phyloP scores from a whole-genome alignment of 2,888 invertebrate genomes.

The Lithophane semibrunnea region DNA sequence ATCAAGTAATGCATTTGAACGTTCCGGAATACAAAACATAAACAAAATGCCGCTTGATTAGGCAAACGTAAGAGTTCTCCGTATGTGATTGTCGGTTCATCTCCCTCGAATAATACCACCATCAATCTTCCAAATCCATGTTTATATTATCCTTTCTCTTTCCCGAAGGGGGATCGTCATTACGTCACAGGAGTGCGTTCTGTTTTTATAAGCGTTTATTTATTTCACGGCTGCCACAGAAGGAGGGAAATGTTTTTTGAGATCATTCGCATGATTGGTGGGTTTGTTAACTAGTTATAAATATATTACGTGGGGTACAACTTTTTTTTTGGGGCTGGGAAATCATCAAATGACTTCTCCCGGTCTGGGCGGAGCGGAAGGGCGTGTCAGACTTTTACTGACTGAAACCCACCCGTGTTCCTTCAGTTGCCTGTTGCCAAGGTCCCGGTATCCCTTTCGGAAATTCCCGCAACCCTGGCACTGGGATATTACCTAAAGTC shows the following conservation, averaged over 20 bases:
- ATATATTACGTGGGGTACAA: too few relatives aligned
- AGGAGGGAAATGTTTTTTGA: background rate
- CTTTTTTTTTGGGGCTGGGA: too few relatives aligned
- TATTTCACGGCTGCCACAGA: background rate
- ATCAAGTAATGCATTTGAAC: conserved; percentile 13
- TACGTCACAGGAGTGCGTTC: conserved; percentile 34
- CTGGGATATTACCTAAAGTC: too few relatives aligned
- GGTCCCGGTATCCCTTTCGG: too few relatives aligned
- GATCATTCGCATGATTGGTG: too few relatives aligned
- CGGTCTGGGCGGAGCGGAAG: too few relatives aligned
- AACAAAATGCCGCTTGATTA: conserved; percentile 56
- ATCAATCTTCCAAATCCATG: conserved; percentile 71
- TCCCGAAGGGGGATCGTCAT: conserved; percentile 58
- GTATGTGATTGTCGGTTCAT: conserved; percentile 66
- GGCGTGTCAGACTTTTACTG: too few relatives aligned
- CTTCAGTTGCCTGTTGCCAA: too few relatives aligned
- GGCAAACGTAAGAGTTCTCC: conserved; percentile 57
- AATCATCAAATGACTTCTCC: too few relatives aligned
- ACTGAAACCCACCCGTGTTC: too few relatives aligned
- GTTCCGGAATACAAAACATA: conserved; percentile 15
- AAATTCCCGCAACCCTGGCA: too few relatives aligned
- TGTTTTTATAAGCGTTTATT: conserved; percentile 24
- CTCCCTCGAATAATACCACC: conserved; percentile 67
- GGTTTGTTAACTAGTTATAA: too few relatives aligned
- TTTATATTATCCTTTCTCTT: conserved; percentile 67